These are phyloP conservation scores for Corella eumyota DNA, from an alignment of 23 tunicate genomes.

Conservation along the genomic window DNA sequence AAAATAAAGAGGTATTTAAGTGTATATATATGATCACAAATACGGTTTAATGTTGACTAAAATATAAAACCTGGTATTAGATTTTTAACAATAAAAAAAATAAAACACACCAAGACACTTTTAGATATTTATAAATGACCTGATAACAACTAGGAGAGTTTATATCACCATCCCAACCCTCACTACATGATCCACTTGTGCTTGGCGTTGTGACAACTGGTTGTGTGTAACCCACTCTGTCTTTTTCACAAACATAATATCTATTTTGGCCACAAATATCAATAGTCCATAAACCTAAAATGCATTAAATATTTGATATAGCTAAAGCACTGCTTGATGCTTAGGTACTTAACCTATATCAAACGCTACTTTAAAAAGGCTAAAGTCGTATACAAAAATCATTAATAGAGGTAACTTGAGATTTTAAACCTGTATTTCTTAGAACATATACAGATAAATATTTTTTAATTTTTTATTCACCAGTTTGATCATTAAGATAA, in stretches of 20 bases:
- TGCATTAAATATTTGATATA: too few relatives aligned
- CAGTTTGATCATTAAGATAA: slow-evolving; percentile 54
- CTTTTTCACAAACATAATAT: slow-evolving; percentile 81
- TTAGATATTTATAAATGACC: slow-evolving; percentile 9
- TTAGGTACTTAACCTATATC: background rate
- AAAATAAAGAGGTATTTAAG: too few relatives aligned
- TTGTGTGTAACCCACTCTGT: slow-evolving; percentile 70
- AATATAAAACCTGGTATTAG: too few relatives aligned
- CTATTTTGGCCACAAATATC: slow-evolving; percentile 63
- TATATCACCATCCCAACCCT: slow-evolving; percentile 54
- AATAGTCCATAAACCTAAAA: slow-evolving; percentile 56
- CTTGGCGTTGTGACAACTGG: slow-evolving; percentile 52
- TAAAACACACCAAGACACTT: background rate
- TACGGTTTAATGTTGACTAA: too few relatives aligned
- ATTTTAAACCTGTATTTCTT: background rate
- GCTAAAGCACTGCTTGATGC: too few relatives aligned
- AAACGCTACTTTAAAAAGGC: background rate
- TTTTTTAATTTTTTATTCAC: slow-evolving; percentile 14
- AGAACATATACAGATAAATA: too few relatives aligned
- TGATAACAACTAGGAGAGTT: slow-evolving; percentile 59
- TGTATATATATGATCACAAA: too few relatives aligned
- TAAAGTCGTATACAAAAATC: background rate
- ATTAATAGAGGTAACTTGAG: background rate
- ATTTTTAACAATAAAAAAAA: background rate
- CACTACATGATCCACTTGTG: slow-evolving; percentile 28